Percentiles rank a stretch among this genome's conserved stretches.
Conservation (phyloP, 2,888 invertebrate species). For the Metalampra italica region DNA sequence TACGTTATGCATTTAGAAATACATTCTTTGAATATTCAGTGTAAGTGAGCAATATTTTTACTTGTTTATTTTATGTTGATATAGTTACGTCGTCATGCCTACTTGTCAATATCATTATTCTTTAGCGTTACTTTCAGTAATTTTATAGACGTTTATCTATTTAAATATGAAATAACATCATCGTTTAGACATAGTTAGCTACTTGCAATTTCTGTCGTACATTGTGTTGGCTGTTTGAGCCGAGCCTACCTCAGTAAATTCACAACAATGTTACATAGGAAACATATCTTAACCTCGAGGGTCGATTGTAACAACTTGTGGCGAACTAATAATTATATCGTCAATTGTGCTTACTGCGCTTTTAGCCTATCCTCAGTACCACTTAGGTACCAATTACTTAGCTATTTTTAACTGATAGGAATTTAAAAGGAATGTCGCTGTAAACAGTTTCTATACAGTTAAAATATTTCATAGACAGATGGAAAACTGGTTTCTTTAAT, state of each 20-base stretch:
- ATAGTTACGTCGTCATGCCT: too few relatives aligned
- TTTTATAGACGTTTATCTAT: too few relatives aligned
- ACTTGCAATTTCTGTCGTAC: background rate
- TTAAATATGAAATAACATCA: background rate
- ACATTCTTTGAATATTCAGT: too few relatives aligned
- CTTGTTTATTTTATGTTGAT: too few relatives aligned
- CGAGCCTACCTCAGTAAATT: conserved; percentile 6
- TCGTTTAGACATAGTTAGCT: background rate
- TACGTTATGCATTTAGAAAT: too few relatives aligned
- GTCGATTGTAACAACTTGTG: conserved; percentile 20
- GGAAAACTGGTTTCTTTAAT: too few relatives aligned
- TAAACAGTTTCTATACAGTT: background rate
- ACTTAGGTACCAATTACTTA: background rate
- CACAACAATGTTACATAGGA: conserved; percentile 17
- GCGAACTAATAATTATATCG: conserved; percentile 24
- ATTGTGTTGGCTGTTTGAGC: background rate
- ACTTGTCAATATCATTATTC: too few relatives aligned
- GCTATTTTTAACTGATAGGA: background rate
- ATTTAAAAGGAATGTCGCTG: background rate
- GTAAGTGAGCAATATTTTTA: too few relatives aligned
- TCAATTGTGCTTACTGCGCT: conserved; percentile 12
- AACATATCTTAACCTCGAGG: conserved; percentile 20
- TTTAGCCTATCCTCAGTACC: conserved; percentile 1
- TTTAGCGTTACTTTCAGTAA: too few relatives aligned
- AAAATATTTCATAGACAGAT: too few relatives aligned